Evolutionary conservation across 2,888 invertebrate genomes (phyloP), one percentile per base, ranked within the genome.

Genomic region (Tanypteryx hageni): DNA sequence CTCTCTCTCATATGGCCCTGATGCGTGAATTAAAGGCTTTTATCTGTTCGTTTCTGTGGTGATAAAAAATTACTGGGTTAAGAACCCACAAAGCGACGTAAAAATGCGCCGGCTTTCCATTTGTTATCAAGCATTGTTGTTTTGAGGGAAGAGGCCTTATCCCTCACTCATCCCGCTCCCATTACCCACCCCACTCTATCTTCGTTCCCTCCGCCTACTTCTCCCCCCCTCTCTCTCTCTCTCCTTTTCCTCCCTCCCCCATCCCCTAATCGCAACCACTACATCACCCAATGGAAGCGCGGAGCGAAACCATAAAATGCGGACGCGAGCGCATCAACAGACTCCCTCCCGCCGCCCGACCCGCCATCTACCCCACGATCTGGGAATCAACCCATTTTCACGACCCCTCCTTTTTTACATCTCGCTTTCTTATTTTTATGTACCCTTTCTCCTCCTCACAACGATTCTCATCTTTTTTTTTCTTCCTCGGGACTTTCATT

Each of bases 301-400:
- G 76, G 76, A 76, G 27, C 27, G 22, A 76, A 76, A 76, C 76
- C 76, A 76, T 76, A 76, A 76, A 76, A 76, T 27, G 76, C 76
- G 27, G 76, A 22, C 76, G 27, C 76, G 76, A 76, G 22, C n/a
- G 27, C 76, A 44, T 44, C 44, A 44, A 44, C 44, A 44, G 5
- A 44, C n/a, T n/a, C n/a, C 76, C 76, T 76, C n/a, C 44, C 44
- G 44, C 44, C 44, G 44, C 44, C 44, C 44, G 44, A 44, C 44
- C 44, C 44, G 44, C 44, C 44, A 44, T 44, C 44, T 44, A 44
- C 44, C 5, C 44, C 44, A 44, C 44, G 44, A 44, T 44, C 44
- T 5, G 44, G n/a, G n/a, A 68, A 68, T 68, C 68, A 22, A 68
- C 9, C 68, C 68, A 68, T 68, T 68, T 22, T 76, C 22, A 22